Evolutionary conservation across 2,888 invertebrate genomes (phyloP).

Genomic region (Buathra laborator): DNA sequence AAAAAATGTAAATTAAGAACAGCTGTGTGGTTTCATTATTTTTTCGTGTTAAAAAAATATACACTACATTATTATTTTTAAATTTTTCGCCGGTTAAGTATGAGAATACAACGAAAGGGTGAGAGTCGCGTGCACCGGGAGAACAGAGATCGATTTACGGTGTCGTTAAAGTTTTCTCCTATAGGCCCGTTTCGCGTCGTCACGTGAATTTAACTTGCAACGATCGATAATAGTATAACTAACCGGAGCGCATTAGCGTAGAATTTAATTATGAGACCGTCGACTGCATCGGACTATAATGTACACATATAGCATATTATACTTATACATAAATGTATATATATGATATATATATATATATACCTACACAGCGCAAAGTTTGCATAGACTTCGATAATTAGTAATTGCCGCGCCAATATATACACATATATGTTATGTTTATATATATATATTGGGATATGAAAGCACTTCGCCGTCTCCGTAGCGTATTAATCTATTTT

Average conservation of each 20-base stretch:
- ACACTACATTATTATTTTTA: neutral
- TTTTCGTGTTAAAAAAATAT: neutral
- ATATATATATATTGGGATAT: neutral
- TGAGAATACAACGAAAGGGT: neutral
- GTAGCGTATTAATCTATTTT: slow-evolving; percentile 19
- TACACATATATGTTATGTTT: neutral
- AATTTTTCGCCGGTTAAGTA: neutral
- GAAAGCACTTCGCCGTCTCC: slow-evolving; percentile 1
- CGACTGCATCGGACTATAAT: neutral
- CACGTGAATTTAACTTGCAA: slow-evolving; percentile 12
- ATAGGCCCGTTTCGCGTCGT: neutral
- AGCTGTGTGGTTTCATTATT: neutral
- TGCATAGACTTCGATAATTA: slow-evolving; percentile 1
- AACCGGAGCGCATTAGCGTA: neutral
- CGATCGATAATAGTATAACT: slow-evolving; percentile 13
- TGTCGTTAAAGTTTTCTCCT: slow-evolving; percentile 12
- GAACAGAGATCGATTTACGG: slow-evolving; percentile 15
- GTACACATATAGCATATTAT: neutral
- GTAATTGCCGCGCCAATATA: slow-evolving; percentile 19
- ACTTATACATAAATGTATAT: neutral
- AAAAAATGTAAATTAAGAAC: neutral
- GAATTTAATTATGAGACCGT: slow-evolving; percentile 11
- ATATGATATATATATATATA: neutral
- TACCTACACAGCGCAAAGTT: neutral
- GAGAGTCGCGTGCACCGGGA: neutral